Evolutionary conservation across 2,113 vertebrate genomes (phyloP), one percentile per base, ranked within the genome.

Genomic region (Gobius niger): DNA sequence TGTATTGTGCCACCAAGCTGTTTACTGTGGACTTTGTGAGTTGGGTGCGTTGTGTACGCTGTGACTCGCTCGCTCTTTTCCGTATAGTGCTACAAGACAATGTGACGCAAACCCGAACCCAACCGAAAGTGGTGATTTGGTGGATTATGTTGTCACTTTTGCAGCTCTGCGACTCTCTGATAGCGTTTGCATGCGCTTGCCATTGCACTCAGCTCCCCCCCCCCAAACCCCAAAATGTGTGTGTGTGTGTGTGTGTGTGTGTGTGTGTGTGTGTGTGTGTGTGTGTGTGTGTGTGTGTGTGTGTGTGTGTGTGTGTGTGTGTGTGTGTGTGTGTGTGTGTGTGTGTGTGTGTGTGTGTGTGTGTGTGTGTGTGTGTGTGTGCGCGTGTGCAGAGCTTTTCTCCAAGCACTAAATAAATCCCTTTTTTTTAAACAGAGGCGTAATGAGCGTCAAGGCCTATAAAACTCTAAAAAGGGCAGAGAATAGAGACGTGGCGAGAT

Each of bases 371-470:
- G 24, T n/a, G 24, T 24, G 24, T 24, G 24, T n/a, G 24, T 3
- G 24, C 24, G 24, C 24, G 24, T 4, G 24, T 34, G 24, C 70
- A 63, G 57, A 63, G 68, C 46, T 75, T 65, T 68, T 80, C 73
- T 76, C 4, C 68, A 53, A 53, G 10, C 67, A 63, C 80, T 81
- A 83, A 87, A 88, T 84, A 86, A 89, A 83, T 83, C 77, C 52
- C 67, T 63, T 85, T 82, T 34, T 34, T 34, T 87, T 75, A 79
- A 88, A 85, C 70, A 75, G 52, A 70, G 49, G 59, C 64, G 65
- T 87, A 86, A 89, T 86, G 83, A 88, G 84, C 84, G 81, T 82
- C 71, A 85, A 34, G 85, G 87, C 68, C 16, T 76, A 86, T 84
- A 80, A 82, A 83, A 86, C 68, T 88, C 70, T 79, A 77, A 86